Evolutionary conservation across 1,140 invertebrate genomes (phyloP).

Genomic region (Solenopsis fugax): DNA sequence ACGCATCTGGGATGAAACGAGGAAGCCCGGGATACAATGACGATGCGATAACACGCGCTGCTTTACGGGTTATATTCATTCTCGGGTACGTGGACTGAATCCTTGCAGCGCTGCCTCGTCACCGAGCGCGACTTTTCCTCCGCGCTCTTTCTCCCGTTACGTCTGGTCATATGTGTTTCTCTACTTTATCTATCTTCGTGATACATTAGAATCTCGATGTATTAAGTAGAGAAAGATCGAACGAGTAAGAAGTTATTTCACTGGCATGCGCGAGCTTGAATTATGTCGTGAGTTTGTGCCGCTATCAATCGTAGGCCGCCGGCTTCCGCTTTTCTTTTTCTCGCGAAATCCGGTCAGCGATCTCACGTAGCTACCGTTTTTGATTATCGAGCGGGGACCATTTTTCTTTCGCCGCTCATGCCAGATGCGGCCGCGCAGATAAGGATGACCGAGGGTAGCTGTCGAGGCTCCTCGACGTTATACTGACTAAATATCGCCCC

Average conservation of each 20-base stretch:
- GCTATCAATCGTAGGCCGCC: neutral
- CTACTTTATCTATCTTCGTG: neutral
- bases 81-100: conserved; percentile 66
- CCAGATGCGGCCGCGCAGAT: conserved; percentile 77
- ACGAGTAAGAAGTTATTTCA: neutral
- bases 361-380: conserved; percentile 75
- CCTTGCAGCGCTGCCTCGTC: conserved; percentile 39
- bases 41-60: conserved; percentile 68
- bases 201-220: neutral
- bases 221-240: neutral
- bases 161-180: neutral
- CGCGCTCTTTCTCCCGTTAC: neutral
- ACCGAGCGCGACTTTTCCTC: neutral
- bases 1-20: conserved; percentile 61
- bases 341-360: neutral
- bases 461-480: conserved; percentile 78
- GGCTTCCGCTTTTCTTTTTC: conserved; percentile 25
- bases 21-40: conserved; percentile 63
- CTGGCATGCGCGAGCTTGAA: conserved; percentile 31
- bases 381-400: conserved; percentile 77
- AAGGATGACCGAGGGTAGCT: conserved; percentile 80
- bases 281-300: neutral
- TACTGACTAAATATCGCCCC: conserved; percentile 79
- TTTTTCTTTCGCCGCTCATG: conserved; percentile 74
- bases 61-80: conserved; percentile 67